phyloP scores from a whole-genome alignment of 2,113 vertebrate genomes.

The Caretta caretta region DNA sequence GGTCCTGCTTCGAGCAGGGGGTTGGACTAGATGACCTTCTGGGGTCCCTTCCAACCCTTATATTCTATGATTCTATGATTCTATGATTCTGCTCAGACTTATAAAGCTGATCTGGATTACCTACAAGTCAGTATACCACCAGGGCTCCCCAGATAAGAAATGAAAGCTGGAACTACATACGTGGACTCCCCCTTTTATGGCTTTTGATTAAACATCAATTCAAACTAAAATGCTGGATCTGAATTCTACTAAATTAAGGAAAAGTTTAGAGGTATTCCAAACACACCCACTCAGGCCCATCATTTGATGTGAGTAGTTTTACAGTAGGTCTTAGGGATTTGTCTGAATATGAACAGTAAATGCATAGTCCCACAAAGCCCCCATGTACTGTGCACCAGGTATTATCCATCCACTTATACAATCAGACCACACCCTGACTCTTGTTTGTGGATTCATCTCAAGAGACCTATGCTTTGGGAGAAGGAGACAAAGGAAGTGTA shows the following conservation, averaged over 20 bases:
- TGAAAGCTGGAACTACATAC: no score
- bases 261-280: neutral
- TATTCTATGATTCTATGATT: no score
- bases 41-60: no score
- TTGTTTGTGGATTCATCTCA: rapidly evolving
- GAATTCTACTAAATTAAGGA: neutral
- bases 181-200: neutral
- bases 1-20: no score
- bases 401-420: neutral
- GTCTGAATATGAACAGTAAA: slow-evolving; percentile 56
- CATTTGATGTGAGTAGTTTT: slow-evolving; percentile 41
- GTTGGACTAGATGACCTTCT: no score
- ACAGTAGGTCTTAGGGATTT: slow-evolving; percentile 54
- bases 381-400: slow-evolving; percentile 34
- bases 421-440: neutral
- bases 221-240: neutral
- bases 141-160: no score
- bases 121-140: no score
- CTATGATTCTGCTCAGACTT: neutral
- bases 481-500: neutral
- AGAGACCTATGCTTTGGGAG: neutral
- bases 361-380: slow-evolving; percentile 50
- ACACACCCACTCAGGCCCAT: slow-evolving; percentile 10
- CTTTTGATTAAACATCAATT: neutral
- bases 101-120: no score